A percentile compares a stretch with the other conserved stretches of the same genome.
Evolutionary conservation across 1,140 invertebrate species (phyloP).

Genomic region (Drosophila tropicalis): DNA sequence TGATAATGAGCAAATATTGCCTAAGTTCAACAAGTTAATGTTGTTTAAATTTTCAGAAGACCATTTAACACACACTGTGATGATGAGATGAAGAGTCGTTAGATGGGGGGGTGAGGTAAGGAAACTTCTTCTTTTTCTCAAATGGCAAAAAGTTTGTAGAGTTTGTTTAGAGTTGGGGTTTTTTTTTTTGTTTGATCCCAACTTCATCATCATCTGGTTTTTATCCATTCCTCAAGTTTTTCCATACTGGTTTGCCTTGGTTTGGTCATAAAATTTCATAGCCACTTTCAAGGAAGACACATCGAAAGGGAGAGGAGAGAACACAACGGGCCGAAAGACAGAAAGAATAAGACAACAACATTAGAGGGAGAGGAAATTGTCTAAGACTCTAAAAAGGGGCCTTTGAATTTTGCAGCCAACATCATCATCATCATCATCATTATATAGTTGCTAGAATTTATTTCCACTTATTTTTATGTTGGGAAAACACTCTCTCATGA

Average conservation of each 20-base stretch:
- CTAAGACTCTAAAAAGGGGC: slow-evolving; percentile 18
- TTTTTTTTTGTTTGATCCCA: not conserved
- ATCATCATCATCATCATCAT: slow-evolving; percentile 3
- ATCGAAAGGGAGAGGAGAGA: not conserved
- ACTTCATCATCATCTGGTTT: not conserved
- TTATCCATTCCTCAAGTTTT: not conserved
- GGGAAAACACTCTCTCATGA: slow-evolving; percentile 48
- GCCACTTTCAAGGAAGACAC: not conserved
- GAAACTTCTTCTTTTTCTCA: too few relatives aligned
- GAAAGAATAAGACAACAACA: not conserved
- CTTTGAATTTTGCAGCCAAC: slow-evolving; percentile 45
- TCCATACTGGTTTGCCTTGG: slow-evolving; percentile 62
- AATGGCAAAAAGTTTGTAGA: slow-evolving; percentile 36
- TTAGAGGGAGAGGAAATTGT: slow-evolving; percentile 15
- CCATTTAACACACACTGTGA: not conserved
- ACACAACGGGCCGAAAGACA: not conserved
- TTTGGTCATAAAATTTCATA: slow-evolving; percentile 58
- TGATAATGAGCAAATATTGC: slow-evolving; percentile 32
- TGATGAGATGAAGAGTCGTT: too few relatives aligned
- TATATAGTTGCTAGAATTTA: slow-evolving; percentile 52
- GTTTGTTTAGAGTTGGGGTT: not conserved
- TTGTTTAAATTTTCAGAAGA: not conserved
- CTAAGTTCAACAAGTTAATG: not conserved
- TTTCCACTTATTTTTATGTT: slow-evolving; percentile 55
- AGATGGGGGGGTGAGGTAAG: not conserved